Conservation (phyloP, 2,888 invertebrate species). For the Dyspetes luteomarginatus region DNA sequence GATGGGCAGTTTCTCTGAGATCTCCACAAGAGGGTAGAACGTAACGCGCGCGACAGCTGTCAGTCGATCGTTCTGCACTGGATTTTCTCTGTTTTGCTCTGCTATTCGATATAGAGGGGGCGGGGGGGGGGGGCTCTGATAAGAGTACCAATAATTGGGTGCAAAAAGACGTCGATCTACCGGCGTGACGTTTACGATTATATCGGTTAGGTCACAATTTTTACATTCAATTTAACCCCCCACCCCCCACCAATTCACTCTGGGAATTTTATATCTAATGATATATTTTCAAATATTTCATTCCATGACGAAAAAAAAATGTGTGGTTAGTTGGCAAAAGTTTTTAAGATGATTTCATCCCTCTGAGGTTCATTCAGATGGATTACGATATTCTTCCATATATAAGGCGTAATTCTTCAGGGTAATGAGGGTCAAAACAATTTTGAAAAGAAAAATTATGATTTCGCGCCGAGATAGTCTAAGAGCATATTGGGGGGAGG, state of each 20-base stretch:
- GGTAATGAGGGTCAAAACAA: too few species aligned
- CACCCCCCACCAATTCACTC: not conserved
- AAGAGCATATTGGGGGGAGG: too few species aligned
- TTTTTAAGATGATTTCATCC: slow-evolving; percentile 3
- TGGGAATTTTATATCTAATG: slow-evolving; percentile 44
- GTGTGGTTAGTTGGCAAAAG: not conserved
- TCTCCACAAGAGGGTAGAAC: slow-evolving; percentile 64
- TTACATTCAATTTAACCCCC: slow-evolving; percentile 18
- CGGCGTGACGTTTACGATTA: slow-evolving; percentile 58
- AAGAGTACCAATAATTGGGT: slow-evolving; percentile 70
- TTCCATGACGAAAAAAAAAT: slow-evolving; percentile 5
- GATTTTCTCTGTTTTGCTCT: slow-evolving; percentile 47
- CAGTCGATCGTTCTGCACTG: slow-evolving; percentile 61
- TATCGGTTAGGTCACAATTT: slow-evolving; percentile 60
- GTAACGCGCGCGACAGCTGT: slow-evolving; percentile 76
- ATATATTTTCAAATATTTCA: slow-evolving; percentile 48
- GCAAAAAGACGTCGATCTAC: slow-evolving; percentile 66
- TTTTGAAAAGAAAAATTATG: too few species aligned
- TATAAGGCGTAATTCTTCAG: too few species aligned
- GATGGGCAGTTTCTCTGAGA: slow-evolving; percentile 74
- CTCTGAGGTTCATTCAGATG: slow-evolving; percentile 22
- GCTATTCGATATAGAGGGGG: slow-evolving; percentile 1
- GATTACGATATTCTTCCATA: too few species aligned
- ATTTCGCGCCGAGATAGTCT: too few species aligned
- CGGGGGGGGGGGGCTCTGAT: slow-evolving; percentile 44